Evolutionary conservation across 2,797 vertebrate genomes (phyloP).

Genomic region (Pseudopleuronectes americanus): DNA sequence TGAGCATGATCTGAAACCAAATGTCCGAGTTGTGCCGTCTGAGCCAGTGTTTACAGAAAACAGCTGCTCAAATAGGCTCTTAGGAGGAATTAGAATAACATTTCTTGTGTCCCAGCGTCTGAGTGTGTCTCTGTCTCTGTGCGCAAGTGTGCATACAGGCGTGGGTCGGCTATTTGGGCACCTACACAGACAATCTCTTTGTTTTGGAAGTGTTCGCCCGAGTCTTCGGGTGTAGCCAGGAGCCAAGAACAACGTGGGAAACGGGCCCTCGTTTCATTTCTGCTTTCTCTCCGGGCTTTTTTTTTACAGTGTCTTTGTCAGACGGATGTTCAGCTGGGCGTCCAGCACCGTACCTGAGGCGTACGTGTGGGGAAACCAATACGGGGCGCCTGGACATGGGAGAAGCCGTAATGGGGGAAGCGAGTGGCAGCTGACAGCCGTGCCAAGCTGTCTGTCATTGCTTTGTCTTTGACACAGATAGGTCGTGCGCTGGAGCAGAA

Average conservation of each 20-base stretch:
- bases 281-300: constrained; percentile 68
- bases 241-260: constrained; percentile 84
- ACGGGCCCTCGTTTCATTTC: constrained; percentile 67
- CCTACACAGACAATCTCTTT: constrained; percentile 85
- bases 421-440: constrained; percentile 62
- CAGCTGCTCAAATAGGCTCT: constrained; percentile 80
- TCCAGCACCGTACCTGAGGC: constrained; percentile 61
- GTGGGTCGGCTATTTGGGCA: constrained; percentile 78
- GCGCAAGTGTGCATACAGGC: constrained; percentile 69
- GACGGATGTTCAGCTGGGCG: constrained; percentile 51
- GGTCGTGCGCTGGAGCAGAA: constrained; percentile 25
- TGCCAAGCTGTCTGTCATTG: constrained; percentile 55
- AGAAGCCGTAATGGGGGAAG: constrained; percentile 51
- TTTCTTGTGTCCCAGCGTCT: constrained; percentile 63
- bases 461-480: constrained; percentile 33
- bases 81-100: constrained; percentile 76
- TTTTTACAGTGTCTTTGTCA: constrained; percentile 66
- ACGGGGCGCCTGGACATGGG: constrained; percentile 27
- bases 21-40: constrained; percentile 55
- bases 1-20: constrained; percentile 74
- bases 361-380: constrained; percentile 42
- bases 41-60: constrained; percentile 78
- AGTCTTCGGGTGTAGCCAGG: constrained; percentile 64
- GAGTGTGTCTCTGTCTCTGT: constrained; percentile 65
- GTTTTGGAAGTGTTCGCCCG: constrained; percentile 81